Percentiles rank a stretch among this genome's conserved stretches.
Conservation (phyloP, 2,888 invertebrate genomes). For the Drosophila demipolita region DNA sequence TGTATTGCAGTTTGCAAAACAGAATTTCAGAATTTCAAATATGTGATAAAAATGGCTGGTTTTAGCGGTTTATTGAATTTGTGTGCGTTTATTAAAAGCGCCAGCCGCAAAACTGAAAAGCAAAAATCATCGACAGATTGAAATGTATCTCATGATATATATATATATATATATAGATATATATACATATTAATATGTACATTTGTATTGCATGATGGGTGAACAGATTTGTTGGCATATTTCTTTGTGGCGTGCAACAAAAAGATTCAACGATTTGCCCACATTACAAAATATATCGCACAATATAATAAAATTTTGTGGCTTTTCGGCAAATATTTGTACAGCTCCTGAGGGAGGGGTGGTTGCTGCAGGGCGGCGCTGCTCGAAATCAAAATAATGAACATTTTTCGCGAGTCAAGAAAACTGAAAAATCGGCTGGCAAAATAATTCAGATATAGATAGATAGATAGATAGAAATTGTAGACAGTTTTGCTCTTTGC, state of each 20-base stretch:
- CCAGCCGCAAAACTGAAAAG: conserved; percentile 42
- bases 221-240: conserved; percentile 5
- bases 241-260: conserved; percentile 26
- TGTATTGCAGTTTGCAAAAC: background rate
- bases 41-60: conserved; percentile 40
- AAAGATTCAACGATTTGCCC: conserved; percentile 37
- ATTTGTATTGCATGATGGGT: conserved; percentile 22
- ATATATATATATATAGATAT: background rate
- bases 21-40: conserved; percentile 24
- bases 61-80: conserved; percentile 54
- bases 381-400: conserved; percentile 51
- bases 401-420: conserved; percentile 35
- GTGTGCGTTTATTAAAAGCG: conserved; percentile 24
- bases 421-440: conserved; percentile 20
- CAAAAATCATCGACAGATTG: conserved; percentile 51
- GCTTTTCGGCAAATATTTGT: conserved; percentile 71
- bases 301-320: conserved; percentile 70
- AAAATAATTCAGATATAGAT: conserved; percentile 2
- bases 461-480: conserved; percentile 3
- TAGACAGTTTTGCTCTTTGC: conserved; percentile 42
- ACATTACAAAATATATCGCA: conserved; percentile 68
- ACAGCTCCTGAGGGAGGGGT: conserved; percentile 20
- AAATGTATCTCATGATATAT: conserved; percentile 39
- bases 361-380: background rate
- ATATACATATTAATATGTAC: conserved; percentile 2